These are phyloP conservation scores for Mesorhabditis spiculigera DNA, from an alignment of 2,888 invertebrate genomes.

Conservation along the genomic window DNA sequence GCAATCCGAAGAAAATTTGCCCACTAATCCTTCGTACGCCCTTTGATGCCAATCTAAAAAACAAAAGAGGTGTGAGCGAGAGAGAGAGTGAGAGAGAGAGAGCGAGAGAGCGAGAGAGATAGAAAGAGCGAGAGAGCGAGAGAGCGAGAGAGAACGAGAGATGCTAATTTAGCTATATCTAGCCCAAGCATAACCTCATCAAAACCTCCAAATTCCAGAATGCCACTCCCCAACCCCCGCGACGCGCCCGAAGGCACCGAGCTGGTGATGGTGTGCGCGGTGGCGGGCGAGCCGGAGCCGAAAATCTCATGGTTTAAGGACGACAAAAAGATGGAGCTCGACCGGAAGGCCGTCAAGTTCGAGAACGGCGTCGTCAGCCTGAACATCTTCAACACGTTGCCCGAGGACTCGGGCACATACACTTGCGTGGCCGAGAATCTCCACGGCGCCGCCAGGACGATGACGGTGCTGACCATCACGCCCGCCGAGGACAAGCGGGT, in stretches of 20 bases:
- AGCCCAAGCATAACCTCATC: too few species aligned
- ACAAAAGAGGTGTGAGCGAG: too few species aligned
- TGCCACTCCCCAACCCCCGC: slow-evolving; percentile 50
- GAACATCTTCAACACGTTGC: slow-evolving; percentile 87
- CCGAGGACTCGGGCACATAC: slow-evolving; percentile 92
- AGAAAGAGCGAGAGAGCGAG: too few species aligned
- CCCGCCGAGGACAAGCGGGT: slow-evolving; percentile 32
- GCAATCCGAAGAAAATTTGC: too few species aligned
- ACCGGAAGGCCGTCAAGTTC: slow-evolving; percentile 28
- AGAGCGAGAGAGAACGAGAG: too few species aligned
- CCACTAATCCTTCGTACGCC: too few species aligned
- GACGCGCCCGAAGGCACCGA: slow-evolving; percentile 45
- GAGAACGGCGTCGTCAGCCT: slow-evolving; percentile 83
- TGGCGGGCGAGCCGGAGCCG: slow-evolving; percentile 52
- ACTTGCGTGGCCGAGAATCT: slow-evolving; percentile 69
- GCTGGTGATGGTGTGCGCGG: slow-evolving; percentile 49
- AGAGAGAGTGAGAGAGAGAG: too few species aligned
- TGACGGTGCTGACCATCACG: slow-evolving; percentile 31
- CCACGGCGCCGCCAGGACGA: slow-evolving; percentile 34
- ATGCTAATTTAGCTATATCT: too few species aligned
- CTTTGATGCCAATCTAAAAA: too few species aligned
- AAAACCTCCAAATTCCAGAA: slow-evolving; percentile 19
- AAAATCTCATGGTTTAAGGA: slow-evolving; percentile 53
- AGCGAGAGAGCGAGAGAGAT: too few species aligned
- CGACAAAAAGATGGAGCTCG: slow-evolving; percentile 38